Evolutionary conservation across 2,888 invertebrate genomes (phyloP).

Genomic region (Baccha elongata): DNA sequence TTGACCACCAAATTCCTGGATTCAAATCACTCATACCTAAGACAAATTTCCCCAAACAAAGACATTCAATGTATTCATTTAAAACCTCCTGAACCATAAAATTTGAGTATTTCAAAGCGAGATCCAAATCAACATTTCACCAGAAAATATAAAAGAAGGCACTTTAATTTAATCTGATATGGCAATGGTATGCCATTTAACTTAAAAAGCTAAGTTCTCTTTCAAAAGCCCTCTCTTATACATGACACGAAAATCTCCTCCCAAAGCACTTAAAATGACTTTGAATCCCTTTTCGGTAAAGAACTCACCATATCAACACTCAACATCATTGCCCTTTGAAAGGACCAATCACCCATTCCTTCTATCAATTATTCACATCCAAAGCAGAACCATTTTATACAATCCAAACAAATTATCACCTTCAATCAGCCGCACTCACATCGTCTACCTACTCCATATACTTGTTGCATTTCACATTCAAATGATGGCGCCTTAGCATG

Average conservation of each 20-base stretch:
- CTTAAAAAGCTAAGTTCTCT: neutral
- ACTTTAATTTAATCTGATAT: no score
- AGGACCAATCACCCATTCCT: conserved; percentile 42
- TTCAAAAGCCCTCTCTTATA: neutral
- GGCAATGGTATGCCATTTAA: neutral
- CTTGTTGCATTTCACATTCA: conserved; percentile 45
- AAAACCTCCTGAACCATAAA: no score
- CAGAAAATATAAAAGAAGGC: no score
- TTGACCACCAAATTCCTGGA: no score
- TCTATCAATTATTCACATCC: conserved; percentile 27
- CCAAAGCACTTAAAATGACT: conserved; percentile 25
- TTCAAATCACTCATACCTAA: no score
- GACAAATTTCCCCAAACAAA: no score
- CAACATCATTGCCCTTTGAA: conserved; percentile 4
- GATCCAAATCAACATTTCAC: no score
- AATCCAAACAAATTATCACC: conserved; percentile 49
- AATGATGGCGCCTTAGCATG: conserved; percentile 31
- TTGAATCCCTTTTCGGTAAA: conserved; percentile 17
- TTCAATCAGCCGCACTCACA: conserved; percentile 51
- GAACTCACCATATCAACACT: conserved; percentile 30
- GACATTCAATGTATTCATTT: no score
- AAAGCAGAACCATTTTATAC: conserved; percentile 24
- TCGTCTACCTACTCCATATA: neutral
- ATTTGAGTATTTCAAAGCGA: no score
- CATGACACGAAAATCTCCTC: neutral